Conservation (phyloP, 2,797 vertebrate species). For the Peromyscus aztecus region DNA sequence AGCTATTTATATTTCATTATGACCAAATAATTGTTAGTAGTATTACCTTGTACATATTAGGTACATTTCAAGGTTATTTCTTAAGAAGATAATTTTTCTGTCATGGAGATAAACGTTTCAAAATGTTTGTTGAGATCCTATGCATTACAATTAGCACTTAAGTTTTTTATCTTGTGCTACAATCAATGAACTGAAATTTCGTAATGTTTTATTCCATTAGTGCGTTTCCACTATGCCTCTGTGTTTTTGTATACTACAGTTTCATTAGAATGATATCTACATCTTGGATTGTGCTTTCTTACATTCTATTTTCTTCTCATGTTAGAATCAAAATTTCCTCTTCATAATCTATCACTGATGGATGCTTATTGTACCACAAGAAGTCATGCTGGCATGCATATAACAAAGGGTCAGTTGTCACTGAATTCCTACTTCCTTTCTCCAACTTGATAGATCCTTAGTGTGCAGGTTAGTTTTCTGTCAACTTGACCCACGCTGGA, state of each 20-base stretch:
- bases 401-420: not conserved
- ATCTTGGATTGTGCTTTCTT: not conserved
- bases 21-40: not conserved
- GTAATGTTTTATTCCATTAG: not conserved
- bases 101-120: not conserved
- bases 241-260: not conserved
- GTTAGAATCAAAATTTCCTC: not conserved
- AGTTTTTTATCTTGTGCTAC: not conserved
- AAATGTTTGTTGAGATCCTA: not conserved
- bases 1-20: not conserved
- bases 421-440: not conserved
- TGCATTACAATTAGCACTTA: not conserved
- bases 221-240: not conserved
- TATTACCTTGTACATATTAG: not conserved
- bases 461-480: not conserved
- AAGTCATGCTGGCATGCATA: not conserved
- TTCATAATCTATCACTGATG: not conserved
- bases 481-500: too few relatives aligned
- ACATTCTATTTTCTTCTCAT: not conserved
- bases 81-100: not conserved
- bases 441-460: not conserved
- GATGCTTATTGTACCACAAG: not conserved
- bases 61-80: not conserved
- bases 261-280: not conserved
- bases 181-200: not conserved